A percentile compares a stretch with the other conserved stretches of the same genome.
These are phyloP conservation scores for Herpetotheres cachinnans DNA, from an alignment of 2,113 vertebrate genomes.

Conservation along the genomic window DNA sequence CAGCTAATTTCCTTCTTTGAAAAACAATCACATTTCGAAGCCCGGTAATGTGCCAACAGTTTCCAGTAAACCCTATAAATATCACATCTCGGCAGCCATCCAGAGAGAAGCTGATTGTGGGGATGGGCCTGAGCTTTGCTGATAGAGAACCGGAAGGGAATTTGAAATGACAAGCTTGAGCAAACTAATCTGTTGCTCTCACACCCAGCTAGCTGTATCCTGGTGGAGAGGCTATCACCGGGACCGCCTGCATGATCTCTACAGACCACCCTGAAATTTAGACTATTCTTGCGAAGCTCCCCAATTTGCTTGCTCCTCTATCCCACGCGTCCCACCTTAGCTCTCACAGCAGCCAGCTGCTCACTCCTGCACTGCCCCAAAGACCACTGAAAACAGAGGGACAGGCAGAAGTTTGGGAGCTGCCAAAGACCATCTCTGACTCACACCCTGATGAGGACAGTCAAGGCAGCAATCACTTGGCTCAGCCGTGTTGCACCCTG, in stretches of 20 bases:
- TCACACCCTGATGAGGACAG: neutral
- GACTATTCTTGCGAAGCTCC: neutral
- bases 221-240: neutral
- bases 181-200: neutral
- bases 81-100: constrained; percentile 48
- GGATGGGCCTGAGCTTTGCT: constrained; percentile 35
- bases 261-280: neutral
- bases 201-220: neutral
- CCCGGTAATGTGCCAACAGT: constrained; percentile 35
- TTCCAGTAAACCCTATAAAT: constrained; percentile 68
- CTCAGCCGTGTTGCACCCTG: neutral
- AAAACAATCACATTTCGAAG: constrained; percentile 52
- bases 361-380: neutral
- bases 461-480: neutral
- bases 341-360: neutral
- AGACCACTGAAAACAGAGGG: neutral
- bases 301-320: neutral
- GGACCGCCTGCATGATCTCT: neutral
- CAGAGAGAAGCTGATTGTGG: constrained; percentile 29
- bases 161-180: neutral
- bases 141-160: constrained; percentile 32
- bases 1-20: constrained; percentile 51
- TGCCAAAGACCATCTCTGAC: neutral
- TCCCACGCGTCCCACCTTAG: neutral
- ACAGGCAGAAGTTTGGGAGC: neutral